Evolutionary conservation across 2,888 invertebrate species (phyloP), one percentile per base, ranked within the genome.

Genomic region (Apodemia zela): DNA sequence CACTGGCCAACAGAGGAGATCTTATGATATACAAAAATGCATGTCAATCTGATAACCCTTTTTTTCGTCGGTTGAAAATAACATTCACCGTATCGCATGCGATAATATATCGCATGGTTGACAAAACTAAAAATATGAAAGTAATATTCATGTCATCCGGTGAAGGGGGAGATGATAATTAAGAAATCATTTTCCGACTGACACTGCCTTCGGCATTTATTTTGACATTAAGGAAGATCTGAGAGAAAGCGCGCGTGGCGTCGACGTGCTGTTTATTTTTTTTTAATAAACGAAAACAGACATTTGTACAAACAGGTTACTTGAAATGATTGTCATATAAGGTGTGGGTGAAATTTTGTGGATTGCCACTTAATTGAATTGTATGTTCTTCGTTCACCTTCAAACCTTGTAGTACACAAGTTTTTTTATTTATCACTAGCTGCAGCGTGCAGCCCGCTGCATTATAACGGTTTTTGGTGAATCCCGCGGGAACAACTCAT

Each of bases 81-180:
- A 17, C 8, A 49, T 49, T 17, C 11, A 49, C 18, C 18, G 17
- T 3, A 49, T 49, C 17, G 8, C 49, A 49, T 18, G 49, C 49
- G 49, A 17, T n/a, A n/a, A n/a, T n/a, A n/a, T n/a, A n/a, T n/a
- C n/a, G 15, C 18, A 11, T 18, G 21, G 51, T 51, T 51, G 51
- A 51, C 51, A 51, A 21, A 51, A 51, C 51, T 49, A 51, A 51
- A 35, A 21, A 51, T 51, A 51, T 51, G 51, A 51, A 51, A 51
- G 51, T 51, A 51, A 51, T 51, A 51, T 13, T 38, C 38, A 38
- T 51, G 51, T 51, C 51, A 51, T 51, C 51, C 51, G 51, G 51
- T 51, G 51, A 51, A 51, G 51, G 51, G 51, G 51, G 51, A 51
- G 21, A 51, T 21, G 51, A 11, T 51, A 51, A 51, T 51, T 51